Base-by-base conservation (phyloP, 2,113 vertebrate species). In the Morphnarchus princeps region DNA sequence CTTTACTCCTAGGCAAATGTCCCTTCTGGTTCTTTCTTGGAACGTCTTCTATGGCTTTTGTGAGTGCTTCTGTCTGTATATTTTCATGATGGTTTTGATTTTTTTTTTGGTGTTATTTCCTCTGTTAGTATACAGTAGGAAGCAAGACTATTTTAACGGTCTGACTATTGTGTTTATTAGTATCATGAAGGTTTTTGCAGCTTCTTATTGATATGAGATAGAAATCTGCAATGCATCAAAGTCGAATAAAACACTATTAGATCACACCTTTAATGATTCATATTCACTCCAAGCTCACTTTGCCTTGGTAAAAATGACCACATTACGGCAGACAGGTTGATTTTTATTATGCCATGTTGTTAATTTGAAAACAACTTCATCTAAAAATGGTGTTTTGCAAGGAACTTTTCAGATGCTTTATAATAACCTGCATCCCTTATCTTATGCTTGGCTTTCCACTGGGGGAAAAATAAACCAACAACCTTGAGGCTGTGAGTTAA, bases 1-100 rank as follows among this genome's bases (percentile, higher is more conserved):
- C 74, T 91, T 74, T 89, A 90, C 90, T 96, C 57, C 91, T 70
- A 82, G 49, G 78, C 93, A 96, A 95, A 96, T 94, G 90, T 91
- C 78, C 93, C 91, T 96, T 96, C 95, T 97, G 95, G 91, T 89
- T 95, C 93, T 82, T 95, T 95, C 78, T 84, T 95, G 94, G 94
- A 95, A 94, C 16, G 8, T 28, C 66, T 87, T 73, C 54, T 58
- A 36, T 70, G 58, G 40, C n/a, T 62, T 95, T 95, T 94, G 32
- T 69, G 66, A 91, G 43, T 85, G 65, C 71, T 91, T 95, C 71
- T 91, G 31, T 50, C 42, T 47, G 24, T 59, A 4, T 54, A 63
- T 87, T 91, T 77, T 84, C 10, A 16, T 38, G 9, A 49, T 29
- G 43, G 7, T 45, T 94, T 93, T 70, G 11, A 20, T 40, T 70